Evolutionary conservation across 1,140 invertebrate species (phyloP).

Genomic region (Pseudomyrmex cubaensis): DNA sequence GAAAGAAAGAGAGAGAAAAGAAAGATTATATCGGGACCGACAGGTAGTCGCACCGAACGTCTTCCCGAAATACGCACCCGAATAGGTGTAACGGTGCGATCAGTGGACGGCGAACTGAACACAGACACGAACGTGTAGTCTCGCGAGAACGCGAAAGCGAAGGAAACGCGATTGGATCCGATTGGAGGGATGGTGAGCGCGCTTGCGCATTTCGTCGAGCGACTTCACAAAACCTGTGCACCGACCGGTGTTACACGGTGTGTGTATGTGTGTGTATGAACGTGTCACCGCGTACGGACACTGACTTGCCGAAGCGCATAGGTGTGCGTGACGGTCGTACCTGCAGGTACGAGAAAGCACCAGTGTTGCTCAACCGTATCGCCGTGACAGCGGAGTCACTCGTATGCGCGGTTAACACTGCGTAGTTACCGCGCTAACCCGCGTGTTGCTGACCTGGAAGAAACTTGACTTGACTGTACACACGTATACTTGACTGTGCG

Average conservation of each 20-base stretch:
- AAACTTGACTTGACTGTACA: background rate
- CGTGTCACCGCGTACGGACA: slow-evolving; percentile 42
- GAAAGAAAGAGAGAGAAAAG: too few species aligned
- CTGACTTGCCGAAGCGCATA: slow-evolving; percentile 44
- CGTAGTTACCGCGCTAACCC: background rate
- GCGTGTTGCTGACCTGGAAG: slow-evolving; percentile 31
- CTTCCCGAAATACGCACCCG: background rate
- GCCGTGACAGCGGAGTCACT: background rate
- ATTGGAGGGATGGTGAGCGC: slow-evolving; percentile 60
- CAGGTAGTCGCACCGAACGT: background rate
- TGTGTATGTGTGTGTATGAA: background rate
- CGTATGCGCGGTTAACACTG: background rate
- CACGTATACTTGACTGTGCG: background rate
- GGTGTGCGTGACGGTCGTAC: slow-evolving; percentile 66
- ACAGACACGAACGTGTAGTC: slow-evolving; percentile 53
- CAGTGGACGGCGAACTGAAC: slow-evolving; percentile 55
- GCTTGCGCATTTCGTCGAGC: slow-evolving; percentile 68
- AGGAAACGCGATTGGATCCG: slow-evolving; percentile 56
- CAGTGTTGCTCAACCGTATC: slow-evolving; percentile 74
- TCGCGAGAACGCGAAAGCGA: slow-evolving; percentile 64
- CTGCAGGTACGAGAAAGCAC: slow-evolving; percentile 77
- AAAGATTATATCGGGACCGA: too few species aligned
- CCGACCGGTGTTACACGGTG: background rate
- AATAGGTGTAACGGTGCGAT: slow-evolving; percentile 39
- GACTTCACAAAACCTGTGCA: slow-evolving; percentile 53